Conservation (phyloP, 2,888 invertebrate genomes). For the Lithophane semibrunnea region DNA sequence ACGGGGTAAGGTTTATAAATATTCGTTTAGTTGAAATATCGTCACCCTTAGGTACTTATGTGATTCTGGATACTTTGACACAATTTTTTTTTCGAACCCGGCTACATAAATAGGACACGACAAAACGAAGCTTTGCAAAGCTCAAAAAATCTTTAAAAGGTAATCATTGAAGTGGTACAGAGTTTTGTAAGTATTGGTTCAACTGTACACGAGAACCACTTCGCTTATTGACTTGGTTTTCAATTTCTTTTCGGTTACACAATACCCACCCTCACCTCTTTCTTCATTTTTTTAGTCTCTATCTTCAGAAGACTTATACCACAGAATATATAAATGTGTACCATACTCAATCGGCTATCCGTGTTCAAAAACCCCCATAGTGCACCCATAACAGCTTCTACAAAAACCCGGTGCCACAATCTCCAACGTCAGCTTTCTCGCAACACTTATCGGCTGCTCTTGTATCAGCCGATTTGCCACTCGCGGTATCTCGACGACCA, state of each 20-base stretch:
- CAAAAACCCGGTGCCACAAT: conserved; percentile 41
- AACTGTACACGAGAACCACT: conserved; percentile 11
- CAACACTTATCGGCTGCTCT: conserved; percentile 63
- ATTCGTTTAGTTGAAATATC: conserved; percentile 1
- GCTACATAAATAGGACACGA: background rate
- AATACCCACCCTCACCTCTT: background rate
- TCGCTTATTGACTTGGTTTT: conserved; percentile 20
- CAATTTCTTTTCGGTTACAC: background rate
- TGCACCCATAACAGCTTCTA: background rate
- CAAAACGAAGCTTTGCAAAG: background rate
- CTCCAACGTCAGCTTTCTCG: conserved; percentile 57
- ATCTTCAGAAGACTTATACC: background rate
- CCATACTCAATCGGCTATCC: background rate
- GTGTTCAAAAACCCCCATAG: background rate
- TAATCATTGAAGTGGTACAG: conserved; percentile 27
- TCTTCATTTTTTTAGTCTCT: background rate
- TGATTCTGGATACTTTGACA: background rate
- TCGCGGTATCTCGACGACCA: conserved; percentile 67
- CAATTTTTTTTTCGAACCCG: background rate
- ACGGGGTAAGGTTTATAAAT: background rate
- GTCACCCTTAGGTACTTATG: too few species aligned
- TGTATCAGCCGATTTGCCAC: conserved; percentile 73
- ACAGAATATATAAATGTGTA: background rate
- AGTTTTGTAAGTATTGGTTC: background rate
- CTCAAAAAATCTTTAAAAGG: conserved; percentile 12